Conservation (phyloP, 2,113 vertebrate genomes). For the Ptilonorhynchus violaceus region DNA sequence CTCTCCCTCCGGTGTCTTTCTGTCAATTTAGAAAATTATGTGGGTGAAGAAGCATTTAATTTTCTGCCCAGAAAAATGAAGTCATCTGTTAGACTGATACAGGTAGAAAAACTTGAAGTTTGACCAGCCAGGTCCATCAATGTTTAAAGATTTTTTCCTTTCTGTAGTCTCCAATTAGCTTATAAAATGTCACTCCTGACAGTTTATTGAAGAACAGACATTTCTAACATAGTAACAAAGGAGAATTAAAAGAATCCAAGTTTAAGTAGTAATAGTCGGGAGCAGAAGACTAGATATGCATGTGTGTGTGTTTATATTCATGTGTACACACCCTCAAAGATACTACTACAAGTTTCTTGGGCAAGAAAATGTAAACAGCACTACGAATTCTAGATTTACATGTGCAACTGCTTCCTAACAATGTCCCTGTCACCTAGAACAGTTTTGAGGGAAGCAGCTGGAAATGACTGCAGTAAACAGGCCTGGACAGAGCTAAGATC, state of each 20-base stretch:
- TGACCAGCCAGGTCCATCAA: not conserved
- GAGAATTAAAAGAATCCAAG: not conserved
- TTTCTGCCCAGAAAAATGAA: not conserved
- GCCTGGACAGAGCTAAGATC: not conserved
- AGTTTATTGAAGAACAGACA: not conserved
- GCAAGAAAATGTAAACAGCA: not conserved
- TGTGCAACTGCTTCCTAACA: not conserved
- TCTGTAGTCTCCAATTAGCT: not conserved
- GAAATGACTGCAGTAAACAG: not conserved
- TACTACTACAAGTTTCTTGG: not conserved
- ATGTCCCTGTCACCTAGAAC: not conserved
- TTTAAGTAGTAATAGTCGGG: not conserved
- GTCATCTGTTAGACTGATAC: not conserved
- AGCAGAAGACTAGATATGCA: not conserved
- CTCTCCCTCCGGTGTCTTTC: not conserved
- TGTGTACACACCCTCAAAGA: not conserved
- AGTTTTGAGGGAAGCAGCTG: not conserved
- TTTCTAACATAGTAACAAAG: not conserved
- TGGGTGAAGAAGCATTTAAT: not conserved
- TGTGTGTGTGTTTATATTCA: not conserved
- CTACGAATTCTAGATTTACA: not conserved
- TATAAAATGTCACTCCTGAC: not conserved
- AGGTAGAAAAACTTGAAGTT: not conserved
- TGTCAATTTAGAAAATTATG: not conserved
- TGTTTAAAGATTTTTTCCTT: not conserved